Evolutionary conservation across 2,797 vertebrate species (phyloP).

Genomic region (Bucorvus abyssinicus): DNA sequence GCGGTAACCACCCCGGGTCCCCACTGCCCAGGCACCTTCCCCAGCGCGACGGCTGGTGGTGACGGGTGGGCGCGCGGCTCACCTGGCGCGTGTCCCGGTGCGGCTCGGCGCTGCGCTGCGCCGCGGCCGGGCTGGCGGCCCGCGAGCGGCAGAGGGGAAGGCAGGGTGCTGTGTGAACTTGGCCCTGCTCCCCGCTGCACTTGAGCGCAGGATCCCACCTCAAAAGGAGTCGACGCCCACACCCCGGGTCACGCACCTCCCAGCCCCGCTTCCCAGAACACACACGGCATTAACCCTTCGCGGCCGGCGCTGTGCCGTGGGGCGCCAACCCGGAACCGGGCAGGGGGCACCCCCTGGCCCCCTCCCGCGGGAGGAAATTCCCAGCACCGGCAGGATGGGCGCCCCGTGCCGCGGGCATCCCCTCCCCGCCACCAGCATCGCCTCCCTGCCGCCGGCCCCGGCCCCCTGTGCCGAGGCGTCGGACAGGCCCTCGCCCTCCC

Average conservation of each 20-base stretch:
- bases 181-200: slow-evolving; percentile 21
- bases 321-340: neutral
- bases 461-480: neutral
- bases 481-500: neutral
- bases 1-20: accelerated
- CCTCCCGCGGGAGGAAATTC: neutral
- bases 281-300: slow-evolving; percentile 71
- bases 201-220: slow-evolving; percentile 60
- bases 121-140: neutral
- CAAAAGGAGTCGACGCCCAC: slow-evolving; percentile 68
- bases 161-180: slow-evolving; percentile 42
- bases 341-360: neutral
- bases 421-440: neutral
- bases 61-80: slow-evolving; percentile 5
- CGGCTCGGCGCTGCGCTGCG: slow-evolving; percentile 11
- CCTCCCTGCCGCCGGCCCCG: neutral
- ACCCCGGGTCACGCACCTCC: slow-evolving; percentile 62
- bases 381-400: neutral
- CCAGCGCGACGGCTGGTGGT: accelerated
- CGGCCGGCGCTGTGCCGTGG: neutral
- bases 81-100: slow-evolving; percentile 34
- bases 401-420: neutral
- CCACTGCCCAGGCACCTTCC: neutral
- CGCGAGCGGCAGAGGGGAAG: neutral
- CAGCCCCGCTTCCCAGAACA: slow-evolving; percentile 65